These are phyloP conservation scores for Xiphydria camelus DNA, from an alignment of 2,888 invertebrate species.

Conservation along the genomic window DNA sequence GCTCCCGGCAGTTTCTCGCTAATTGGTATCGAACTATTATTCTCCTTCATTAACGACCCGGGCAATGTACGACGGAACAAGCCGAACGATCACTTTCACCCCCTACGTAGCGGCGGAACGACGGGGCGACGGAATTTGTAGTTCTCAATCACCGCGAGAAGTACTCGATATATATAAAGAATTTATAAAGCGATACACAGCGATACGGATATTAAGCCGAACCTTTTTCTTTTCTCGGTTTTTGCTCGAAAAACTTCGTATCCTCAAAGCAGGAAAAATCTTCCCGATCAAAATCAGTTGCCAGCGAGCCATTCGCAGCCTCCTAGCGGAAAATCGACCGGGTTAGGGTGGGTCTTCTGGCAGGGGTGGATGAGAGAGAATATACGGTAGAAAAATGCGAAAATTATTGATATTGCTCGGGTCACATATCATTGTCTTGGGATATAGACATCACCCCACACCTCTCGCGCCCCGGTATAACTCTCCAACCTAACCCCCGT, in stretches of 20 bases:
- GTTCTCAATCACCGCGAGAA: no score
- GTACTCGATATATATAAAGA: no score
- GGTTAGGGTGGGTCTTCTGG: background rate
- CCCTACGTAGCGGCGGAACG: no score
- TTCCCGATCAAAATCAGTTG: conserved; percentile 11
- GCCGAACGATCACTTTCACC: no score
- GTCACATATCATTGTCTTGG: conserved; percentile 57
- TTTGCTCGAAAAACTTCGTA: no score
- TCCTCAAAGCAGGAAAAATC: conserved; percentile 15
- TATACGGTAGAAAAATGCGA: conserved; percentile 54
- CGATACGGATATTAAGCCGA: conserved; percentile 11
- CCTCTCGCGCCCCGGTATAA: conserved; percentile 44
- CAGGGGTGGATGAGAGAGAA: conserved; percentile 29
- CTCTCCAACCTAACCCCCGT: conserved; percentile 36
- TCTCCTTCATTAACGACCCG: conserved; percentile 50
- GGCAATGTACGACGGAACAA: no score
- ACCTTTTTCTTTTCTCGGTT: no score
- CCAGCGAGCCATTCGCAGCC: background rate
- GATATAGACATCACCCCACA: conserved; percentile 53
- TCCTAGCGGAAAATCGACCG: conserved; percentile 4
- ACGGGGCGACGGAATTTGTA: no score
- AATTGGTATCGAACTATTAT: conserved; percentile 59
- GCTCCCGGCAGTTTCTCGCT: conserved; percentile 46
- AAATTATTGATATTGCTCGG: conserved; percentile 57
- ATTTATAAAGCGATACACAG: conserved; percentile 13